These are phyloP conservation scores for Mormyrops attenuatus DNA, from an alignment of 2,797 vertebrate genomes.

Conservation along the genomic window DNA sequence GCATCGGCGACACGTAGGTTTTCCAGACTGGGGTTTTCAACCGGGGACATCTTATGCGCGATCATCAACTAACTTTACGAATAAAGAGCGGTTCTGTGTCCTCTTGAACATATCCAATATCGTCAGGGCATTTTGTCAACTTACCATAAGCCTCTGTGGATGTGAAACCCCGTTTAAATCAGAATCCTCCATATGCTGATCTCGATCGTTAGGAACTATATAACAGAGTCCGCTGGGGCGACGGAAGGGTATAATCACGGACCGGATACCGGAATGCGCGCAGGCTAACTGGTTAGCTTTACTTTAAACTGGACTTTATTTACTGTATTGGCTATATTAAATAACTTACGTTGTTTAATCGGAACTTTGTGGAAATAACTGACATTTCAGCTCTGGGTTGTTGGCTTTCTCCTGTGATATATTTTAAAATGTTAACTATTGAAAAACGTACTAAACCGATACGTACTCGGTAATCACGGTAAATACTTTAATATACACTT, in stretches of 20 bases:
- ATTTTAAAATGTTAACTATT: background rate
- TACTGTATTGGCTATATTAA: background rate
- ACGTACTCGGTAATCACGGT: background rate
- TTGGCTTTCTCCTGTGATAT: background rate
- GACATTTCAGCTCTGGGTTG: background rate
- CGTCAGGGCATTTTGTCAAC: background rate
- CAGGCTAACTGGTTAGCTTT: background rate
- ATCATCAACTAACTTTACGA: background rate
- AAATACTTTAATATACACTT: background rate
- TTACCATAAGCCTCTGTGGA: background rate
- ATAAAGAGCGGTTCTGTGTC: background rate
- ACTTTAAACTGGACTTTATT: background rate
- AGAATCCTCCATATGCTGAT: background rate
- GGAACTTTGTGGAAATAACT: background rate
- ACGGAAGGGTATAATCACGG: background rate
- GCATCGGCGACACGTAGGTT: background rate
- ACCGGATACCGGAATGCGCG: background rate
- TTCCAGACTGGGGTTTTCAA: background rate
- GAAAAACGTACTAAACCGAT: background rate
- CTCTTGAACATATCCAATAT: background rate
- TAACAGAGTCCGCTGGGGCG: background rate
- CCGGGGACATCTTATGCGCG: background rate
- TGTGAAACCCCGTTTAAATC: background rate
- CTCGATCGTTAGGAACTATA: background rate
- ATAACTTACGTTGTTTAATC: background rate